A percentile compares a stretch with the other conserved stretches of the same genome.
Conservation (phyloP, 2,888 invertebrate species). For the Timema cristinae region DNA sequence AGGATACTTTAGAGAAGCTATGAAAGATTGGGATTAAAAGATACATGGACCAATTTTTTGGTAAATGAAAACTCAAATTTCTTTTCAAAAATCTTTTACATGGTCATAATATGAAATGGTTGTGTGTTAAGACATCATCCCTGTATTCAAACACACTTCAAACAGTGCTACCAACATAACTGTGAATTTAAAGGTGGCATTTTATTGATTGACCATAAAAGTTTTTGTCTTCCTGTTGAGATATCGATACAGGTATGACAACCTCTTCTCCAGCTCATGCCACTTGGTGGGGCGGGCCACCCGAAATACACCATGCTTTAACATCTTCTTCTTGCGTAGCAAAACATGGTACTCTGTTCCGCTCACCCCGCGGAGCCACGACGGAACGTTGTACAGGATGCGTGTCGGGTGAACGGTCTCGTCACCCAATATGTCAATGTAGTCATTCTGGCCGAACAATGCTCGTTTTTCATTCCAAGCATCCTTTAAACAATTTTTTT, state of each 20-base stretch:
- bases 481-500: slow-evolving; percentile 44
- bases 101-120: too few relatives aligned
- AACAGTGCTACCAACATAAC: too few relatives aligned
- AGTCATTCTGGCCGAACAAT: slow-evolving; percentile 93
- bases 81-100: too few relatives aligned
- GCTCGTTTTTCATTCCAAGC: slow-evolving; percentile 74
- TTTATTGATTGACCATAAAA: slow-evolving; percentile 37
- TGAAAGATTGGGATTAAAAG: too few relatives aligned
- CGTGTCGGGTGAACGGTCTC: slow-evolving; percentile 77
- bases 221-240: slow-evolving; percentile 79
- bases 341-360: slow-evolving; percentile 81
- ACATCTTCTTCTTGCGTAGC: slow-evolving; percentile 67
- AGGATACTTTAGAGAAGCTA: too few relatives aligned
- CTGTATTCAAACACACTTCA: too few relatives aligned
- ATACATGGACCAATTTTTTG: too few relatives aligned
- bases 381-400: slow-evolving; percentile 78
- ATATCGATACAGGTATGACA: slow-evolving; percentile 69
- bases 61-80: too few relatives aligned
- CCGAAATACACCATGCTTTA: slow-evolving; percentile 55
- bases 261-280: slow-evolving; percentile 68
- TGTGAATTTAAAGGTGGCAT: too few relatives aligned
- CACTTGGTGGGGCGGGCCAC: slow-evolving; percentile 70
- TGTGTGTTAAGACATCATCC: too few relatives aligned
- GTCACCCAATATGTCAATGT: slow-evolving; percentile 91
- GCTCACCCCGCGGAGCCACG: slow-evolving; percentile 83